A percentile compares a stretch with the other conserved stretches of the same genome.
Conservation (phyloP, 2,888 invertebrate genomes). For the Thysanoteuthis rhombus region DNA sequence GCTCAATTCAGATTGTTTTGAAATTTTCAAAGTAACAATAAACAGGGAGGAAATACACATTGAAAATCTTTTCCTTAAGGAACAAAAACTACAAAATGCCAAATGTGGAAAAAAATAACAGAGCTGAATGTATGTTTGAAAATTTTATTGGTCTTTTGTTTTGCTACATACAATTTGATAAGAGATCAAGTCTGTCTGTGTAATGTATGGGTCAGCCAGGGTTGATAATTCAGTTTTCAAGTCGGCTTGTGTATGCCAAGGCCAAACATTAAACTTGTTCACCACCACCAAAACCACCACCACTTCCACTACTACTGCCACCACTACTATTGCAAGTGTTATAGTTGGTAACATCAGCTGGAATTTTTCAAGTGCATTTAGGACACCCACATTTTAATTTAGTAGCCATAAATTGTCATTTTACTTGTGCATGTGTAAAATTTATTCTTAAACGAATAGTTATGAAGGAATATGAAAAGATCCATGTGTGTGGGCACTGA, state of each 20-base stretch:
- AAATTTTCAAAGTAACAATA: too few species aligned
- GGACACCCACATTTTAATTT: not conserved
- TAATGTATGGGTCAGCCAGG: constrained; percentile 16
- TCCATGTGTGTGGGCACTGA: too few species aligned
- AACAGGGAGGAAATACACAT: too few species aligned
- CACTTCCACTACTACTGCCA: constrained; percentile 14
- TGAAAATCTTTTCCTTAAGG: not conserved
- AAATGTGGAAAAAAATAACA: not conserved
- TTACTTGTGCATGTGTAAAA: not conserved
- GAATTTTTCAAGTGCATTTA: not conserved
- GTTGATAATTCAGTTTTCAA: constrained; percentile 1
- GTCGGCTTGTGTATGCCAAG: not conserved
- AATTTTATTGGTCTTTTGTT: not conserved
- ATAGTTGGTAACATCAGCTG: not conserved
- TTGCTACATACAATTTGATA: not conserved
- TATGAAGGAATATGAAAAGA: not conserved
- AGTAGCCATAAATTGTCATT: not conserved
- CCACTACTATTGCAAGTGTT: not conserved
- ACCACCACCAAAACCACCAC: constrained; percentile 13
- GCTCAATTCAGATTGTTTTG: too few species aligned
- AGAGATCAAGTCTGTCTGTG: not conserved
- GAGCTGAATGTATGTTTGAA: not conserved
- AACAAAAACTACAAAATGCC: not conserved
- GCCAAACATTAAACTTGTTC: constrained; percentile 15
- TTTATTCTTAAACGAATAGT: not conserved